These are phyloP conservation scores for Oxyruncus cristatus DNA, from an alignment of 2,113 vertebrate species.

Conservation along the genomic window DNA sequence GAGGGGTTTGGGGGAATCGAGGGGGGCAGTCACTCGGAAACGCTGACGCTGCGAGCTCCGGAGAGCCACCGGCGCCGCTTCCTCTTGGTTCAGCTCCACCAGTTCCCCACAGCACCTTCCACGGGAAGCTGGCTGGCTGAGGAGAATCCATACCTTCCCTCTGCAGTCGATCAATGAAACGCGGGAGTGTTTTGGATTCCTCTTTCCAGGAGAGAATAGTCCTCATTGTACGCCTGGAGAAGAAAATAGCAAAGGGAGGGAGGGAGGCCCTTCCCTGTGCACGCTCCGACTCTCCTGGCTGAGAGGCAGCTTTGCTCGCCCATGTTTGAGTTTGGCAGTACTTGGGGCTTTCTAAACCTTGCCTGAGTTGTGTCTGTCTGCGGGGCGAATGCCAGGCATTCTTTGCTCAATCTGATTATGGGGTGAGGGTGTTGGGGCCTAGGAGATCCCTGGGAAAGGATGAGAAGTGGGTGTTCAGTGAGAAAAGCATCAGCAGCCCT, in stretches of 20 bases:
- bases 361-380: background rate
- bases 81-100: constrained; percentile 28
- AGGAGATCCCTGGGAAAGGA: background rate
- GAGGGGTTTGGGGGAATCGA: background rate
- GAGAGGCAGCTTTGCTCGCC: background rate
- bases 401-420: background rate
- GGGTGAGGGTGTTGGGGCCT: background rate
- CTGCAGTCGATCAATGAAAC: background rate
- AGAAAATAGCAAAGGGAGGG: background rate
- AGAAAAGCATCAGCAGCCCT: background rate
- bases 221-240: background rate
- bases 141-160: constrained; percentile 1
- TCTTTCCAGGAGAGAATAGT: constrained; percentile 7
- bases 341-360: background rate
- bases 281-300: background rate
- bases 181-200: background rate
- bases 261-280: background rate
- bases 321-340: background rate
- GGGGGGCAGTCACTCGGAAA: constrained; percentile 12
- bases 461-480: background rate
- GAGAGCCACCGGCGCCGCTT: background rate
- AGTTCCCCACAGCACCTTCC: constrained; percentile 8
- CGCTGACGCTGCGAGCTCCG: background rate
- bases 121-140: background rate
- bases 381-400: fast-evolving